phyloP scores from a whole-genome alignment of 2,888 invertebrate species.

The Anaspis maculata region DNA sequence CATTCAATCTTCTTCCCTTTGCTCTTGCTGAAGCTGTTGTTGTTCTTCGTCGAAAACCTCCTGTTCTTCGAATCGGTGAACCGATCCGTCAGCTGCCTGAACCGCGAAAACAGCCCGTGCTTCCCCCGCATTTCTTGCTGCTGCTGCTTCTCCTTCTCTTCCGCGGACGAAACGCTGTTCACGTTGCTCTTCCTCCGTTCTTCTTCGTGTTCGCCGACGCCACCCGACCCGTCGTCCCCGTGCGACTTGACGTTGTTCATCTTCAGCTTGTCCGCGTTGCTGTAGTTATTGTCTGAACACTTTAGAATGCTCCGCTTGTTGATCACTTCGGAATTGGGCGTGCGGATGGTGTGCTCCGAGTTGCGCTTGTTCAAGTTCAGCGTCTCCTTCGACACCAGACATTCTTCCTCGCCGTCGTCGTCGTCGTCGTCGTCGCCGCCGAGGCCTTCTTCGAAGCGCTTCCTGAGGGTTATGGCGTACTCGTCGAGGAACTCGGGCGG shows the following conservation, averaged over 20 bases:
- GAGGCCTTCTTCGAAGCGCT: conserved; percentile 29
- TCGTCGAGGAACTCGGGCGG: conserved; percentile 39
- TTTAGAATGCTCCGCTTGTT: conserved; percentile 38
- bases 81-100: conserved; percentile 48
- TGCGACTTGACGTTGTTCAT: conserved; percentile 20
- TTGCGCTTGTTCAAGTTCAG: conserved; percentile 37
- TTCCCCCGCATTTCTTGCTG: conserved; percentile 14
- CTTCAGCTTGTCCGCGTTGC: conserved; percentile 28
- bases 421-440: conserved; percentile 21
- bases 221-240: conserved; percentile 10
- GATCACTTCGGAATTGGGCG: conserved; percentile 22
- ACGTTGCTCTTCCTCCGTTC: conserved; percentile 22
- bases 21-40: conserved; percentile 27
- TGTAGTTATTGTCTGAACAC: conserved; percentile 28
- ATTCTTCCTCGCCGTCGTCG: conserved; percentile 21
- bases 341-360: conserved; percentile 37
- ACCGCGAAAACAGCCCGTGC: conserved; percentile 40
- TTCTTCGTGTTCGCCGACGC: conserved; percentile 1
- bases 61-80: conserved; percentile 38
- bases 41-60: conserved; percentile 25
- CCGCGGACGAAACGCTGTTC: conserved; percentile 26
- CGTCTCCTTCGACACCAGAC: conserved; percentile 36
- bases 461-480: conserved; percentile 34
- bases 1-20: conserved; percentile 29
- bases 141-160: conserved; percentile 29